Evolutionary conservation across 1,140 invertebrate species (phyloP).

Genomic region (Diachasmimorpha longicaudata): DNA sequence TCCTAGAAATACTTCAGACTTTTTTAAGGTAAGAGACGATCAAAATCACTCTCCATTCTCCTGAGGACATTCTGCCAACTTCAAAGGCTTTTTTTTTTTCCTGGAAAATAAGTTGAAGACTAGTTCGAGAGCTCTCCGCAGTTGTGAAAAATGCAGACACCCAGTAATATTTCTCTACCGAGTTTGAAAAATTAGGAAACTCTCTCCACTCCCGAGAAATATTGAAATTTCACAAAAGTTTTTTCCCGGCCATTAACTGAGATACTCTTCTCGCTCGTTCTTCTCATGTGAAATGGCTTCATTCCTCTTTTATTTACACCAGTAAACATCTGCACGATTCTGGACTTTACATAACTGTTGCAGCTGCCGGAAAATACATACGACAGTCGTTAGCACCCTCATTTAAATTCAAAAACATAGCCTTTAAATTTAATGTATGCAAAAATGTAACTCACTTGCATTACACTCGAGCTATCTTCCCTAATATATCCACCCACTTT

Average conservation of each 20-base stretch:
- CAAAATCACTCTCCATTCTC: background rate
- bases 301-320: background rate
- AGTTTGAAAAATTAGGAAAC: background rate
- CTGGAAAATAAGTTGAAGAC: background rate
- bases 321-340: background rate
- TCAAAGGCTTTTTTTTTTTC: background rate
- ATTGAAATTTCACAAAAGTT: background rate
- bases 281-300: background rate
- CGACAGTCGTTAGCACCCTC: constrained; percentile 8
- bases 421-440: constrained; percentile 5
- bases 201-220: background rate
- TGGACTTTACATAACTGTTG: background rate
- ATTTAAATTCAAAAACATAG: constrained; percentile 5
- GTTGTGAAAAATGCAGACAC: background rate
- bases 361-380: background rate
- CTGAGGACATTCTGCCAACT: background rate
- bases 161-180: background rate
- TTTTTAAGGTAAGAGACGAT: constrained; percentile 59
- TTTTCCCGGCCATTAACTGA: background rate
- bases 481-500: background rate
- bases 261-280: background rate
- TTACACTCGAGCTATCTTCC: background rate
- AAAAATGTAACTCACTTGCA: background rate
- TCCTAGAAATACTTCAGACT: constrained; percentile 61
- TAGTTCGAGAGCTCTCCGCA: background rate